phyloP scores from a whole-genome alignment of 2,888 invertebrate species.

The Aporophyla lueneburgensis region DNA sequence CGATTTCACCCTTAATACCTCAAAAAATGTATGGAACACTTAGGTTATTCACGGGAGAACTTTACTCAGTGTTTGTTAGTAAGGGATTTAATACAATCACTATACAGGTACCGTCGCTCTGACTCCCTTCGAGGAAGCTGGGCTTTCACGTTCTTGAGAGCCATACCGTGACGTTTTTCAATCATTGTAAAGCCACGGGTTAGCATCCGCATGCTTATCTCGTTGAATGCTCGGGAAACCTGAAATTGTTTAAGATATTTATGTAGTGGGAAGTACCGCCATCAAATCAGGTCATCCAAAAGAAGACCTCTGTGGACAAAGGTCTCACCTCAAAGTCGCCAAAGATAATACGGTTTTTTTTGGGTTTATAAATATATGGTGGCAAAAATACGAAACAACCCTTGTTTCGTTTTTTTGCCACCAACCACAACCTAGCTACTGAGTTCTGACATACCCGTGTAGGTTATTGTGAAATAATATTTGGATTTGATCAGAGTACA shows the following conservation, averaged over 20 bases:
- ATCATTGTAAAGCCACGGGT: slow-evolving; percentile 96
- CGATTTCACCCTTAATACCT: background rate
- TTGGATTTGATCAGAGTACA: no score
- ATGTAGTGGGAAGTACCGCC: background rate
- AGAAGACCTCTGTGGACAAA: no score
- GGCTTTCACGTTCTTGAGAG: slow-evolving; percentile 95
- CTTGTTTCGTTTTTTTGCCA: no score
- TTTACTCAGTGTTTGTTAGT: slow-evolving; percentile 38
- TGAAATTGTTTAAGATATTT: slow-evolving; percentile 74
- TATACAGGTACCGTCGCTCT: slow-evolving; percentile 92
- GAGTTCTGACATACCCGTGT: no score
- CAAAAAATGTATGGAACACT: background rate
- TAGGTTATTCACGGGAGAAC: background rate
- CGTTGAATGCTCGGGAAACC: slow-evolving; percentile 95
- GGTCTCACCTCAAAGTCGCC: background rate
- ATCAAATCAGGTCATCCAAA: background rate
- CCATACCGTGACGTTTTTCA: slow-evolving; percentile 94
- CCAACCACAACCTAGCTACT: no score
- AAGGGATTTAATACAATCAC: slow-evolving; percentile 13
- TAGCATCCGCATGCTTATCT: slow-evolving; percentile 93
- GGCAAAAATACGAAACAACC: no score
- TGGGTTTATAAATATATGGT: background rate
- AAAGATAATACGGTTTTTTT: no score
- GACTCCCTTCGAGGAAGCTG: slow-evolving; percentile 97
- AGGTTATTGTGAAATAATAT: no score